Evolutionary conservation across 1,140 invertebrate species (phyloP).

Genomic region (Aporrectodea caliginosa): DNA sequence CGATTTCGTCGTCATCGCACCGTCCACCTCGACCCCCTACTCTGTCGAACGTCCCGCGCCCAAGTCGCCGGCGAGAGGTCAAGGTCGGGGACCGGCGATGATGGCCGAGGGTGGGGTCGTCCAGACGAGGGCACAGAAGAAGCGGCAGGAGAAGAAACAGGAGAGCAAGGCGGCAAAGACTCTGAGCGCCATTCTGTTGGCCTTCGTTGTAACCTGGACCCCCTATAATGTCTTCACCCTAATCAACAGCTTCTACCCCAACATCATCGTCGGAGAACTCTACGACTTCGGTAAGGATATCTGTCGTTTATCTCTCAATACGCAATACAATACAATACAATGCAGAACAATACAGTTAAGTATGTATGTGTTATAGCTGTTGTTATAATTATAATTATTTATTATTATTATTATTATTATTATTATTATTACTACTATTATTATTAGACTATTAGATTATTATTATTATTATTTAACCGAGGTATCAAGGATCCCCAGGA

Average conservation of each 20-base stretch:
- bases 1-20: no score
- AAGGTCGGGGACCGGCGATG: neutral
- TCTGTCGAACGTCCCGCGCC: no score
- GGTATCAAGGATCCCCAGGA: no score
- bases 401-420: no score
- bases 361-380: no score
- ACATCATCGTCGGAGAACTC: constrained; percentile 38
- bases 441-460: neutral
- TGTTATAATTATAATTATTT: no score
- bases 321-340: neutral
- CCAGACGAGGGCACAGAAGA: constrained; percentile 52
- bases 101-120: constrained; percentile 40
- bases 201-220: constrained; percentile 98
- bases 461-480: neutral
- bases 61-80: neutral
- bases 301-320: neutral
- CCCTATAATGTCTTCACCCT: constrained; percentile 84
- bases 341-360: neutral
- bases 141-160: constrained; percentile 85
- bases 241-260: constrained; percentile 54
- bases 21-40: no score
- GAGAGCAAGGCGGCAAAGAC: constrained; percentile 99
- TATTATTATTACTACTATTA: no score
- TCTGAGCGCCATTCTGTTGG: constrained; percentile 87
- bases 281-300: constrained; percentile 41